These are phyloP conservation scores for Bos taurus DNA, from an alignment of 2,113 vertebrate species.

Conservation along the genomic window ARS-UCD2.0 NC_037357.1:125106501-125107000, in stretches of 20 bases:
- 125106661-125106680: not conserved
- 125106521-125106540: not conserved
- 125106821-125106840: not conserved
- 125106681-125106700: not conserved
- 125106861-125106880: not conserved
- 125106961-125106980: slow-evolving; percentile 11
- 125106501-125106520: slow-evolving; percentile 5
- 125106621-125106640: not conserved
- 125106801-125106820: not conserved
- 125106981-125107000: not conserved
- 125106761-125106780: not conserved
- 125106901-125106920: slow-evolving; percentile 24
- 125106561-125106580: not conserved
- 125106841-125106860: slow-evolving; percentile 1
- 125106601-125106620: slow-evolving; percentile 24
- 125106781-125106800: not conserved
- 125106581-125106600: not conserved
- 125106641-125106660: not conserved
- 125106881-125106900: not conserved
- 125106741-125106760: not conserved
- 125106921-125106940: not conserved
- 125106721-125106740: slow-evolving; percentile 21
- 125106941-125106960: not conserved
- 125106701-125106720: not conserved
- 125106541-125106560: slow-evolving; percentile 22